A percentile compares a stretch with the other conserved stretches of the same genome.
These are phyloP conservation scores for Drosophila hydei DNA, from an alignment of 1,140 invertebrate genomes.

Conservation along the genomic window DNA sequence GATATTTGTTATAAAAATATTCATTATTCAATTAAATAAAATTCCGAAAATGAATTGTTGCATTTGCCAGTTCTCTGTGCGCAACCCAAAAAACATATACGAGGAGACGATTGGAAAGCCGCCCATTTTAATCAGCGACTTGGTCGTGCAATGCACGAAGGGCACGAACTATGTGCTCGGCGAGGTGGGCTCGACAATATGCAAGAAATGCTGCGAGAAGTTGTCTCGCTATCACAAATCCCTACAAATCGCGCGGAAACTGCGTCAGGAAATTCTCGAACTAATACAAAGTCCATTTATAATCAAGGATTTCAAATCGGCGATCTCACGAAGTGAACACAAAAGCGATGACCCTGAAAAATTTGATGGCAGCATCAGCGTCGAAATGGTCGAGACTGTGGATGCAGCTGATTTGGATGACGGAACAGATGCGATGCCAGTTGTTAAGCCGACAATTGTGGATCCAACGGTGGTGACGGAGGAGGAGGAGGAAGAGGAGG, in stretches of 20 bases:
- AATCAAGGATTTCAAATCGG: slow-evolving; percentile 49
- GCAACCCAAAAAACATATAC: slow-evolving; percentile 63
- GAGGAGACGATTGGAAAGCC: slow-evolving; percentile 64
- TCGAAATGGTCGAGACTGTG: slow-evolving; percentile 29
- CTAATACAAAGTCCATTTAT: slow-evolving; percentile 62
- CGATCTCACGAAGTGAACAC: slow-evolving; percentile 21
- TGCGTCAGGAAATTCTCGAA: slow-evolving; percentile 65
- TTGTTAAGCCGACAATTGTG: slow-evolving; percentile 31
- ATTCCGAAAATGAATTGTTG: slow-evolving; percentile 65
- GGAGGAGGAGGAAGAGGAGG: slow-evolving; percentile 22
- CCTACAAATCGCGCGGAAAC: slow-evolving; percentile 59
- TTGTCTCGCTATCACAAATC: slow-evolving; percentile 67
- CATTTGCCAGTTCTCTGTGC: slow-evolving; percentile 72
- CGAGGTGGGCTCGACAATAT: slow-evolving; percentile 59
- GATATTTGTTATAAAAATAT: slow-evolving; percentile 28
- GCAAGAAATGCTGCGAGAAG: slow-evolving; percentile 70
- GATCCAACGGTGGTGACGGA: slow-evolving; percentile 16
- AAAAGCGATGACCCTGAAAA: slow-evolving; percentile 37
- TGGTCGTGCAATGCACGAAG: slow-evolving; percentile 64
- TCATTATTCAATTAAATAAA: background rate
- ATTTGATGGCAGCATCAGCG: slow-evolving; percentile 40
- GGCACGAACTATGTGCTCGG: slow-evolving; percentile 56
- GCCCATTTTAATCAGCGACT: slow-evolving; percentile 62
- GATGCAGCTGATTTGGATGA: slow-evolving; percentile 34
- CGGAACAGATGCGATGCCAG: slow-evolving; percentile 5